These are phyloP conservation scores for Atlantisia rogersi DNA, from an alignment of 2,113 vertebrate species.

Conservation along the genomic window DNA sequence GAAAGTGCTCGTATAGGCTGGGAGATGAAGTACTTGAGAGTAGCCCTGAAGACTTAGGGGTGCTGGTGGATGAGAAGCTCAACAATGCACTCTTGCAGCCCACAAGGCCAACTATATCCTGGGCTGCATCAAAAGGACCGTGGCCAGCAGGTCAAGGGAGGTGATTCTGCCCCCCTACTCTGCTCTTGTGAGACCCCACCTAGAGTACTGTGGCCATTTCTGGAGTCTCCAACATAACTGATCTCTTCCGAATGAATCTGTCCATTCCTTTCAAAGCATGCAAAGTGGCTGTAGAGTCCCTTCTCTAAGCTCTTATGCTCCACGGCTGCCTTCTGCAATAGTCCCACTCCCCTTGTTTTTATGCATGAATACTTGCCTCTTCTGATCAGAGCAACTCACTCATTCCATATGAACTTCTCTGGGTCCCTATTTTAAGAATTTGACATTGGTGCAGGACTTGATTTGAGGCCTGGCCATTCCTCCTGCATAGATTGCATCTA, in stretches of 20 bases:
- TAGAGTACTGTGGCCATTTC: too few relatives aligned
- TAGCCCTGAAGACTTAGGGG: too few relatives aligned
- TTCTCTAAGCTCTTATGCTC: not conserved
- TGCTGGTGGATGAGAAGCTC: too few relatives aligned
- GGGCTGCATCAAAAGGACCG: too few relatives aligned
- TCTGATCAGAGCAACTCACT: not conserved
- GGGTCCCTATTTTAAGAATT: not conserved
- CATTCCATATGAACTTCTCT: not conserved
- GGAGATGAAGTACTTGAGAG: too few relatives aligned
- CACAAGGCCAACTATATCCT: too few relatives aligned
- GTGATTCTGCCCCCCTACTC: too few relatives aligned
- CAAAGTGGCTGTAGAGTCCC: not conserved
- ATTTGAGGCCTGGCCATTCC: not conserved
- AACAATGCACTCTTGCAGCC: too few relatives aligned
- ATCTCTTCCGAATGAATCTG: not conserved
- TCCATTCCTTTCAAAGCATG: not conserved
- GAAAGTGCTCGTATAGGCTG: too few relatives aligned
- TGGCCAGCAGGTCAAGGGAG: too few relatives aligned
- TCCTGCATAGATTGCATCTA: not conserved
- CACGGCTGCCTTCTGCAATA: not conserved
- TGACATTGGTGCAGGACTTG: not conserved
- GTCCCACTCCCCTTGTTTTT: not conserved
- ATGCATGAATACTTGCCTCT: not conserved
- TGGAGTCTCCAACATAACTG: not conserved
- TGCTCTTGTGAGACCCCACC: too few relatives aligned